Conservation (phyloP, 2,888 invertebrate genomes). For the Camptogramma bilineatum region DNA sequence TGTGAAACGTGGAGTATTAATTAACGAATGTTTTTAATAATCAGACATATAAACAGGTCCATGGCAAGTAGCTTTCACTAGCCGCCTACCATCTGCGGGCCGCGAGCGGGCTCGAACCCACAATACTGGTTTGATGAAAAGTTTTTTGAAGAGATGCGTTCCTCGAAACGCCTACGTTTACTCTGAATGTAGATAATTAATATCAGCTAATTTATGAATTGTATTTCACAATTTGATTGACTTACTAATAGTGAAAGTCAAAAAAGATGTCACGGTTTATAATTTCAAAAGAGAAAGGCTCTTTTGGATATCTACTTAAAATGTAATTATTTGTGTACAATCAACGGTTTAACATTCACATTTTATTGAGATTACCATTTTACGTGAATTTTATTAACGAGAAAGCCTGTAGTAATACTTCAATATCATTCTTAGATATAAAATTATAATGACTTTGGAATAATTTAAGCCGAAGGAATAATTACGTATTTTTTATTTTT, state of each 20-base stretch:
- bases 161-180: slow-evolving; percentile 53
- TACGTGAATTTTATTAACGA: slow-evolving; percentile 41
- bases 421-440: not conserved
- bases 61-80: slow-evolving; percentile 70
- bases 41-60: slow-evolving; percentile 55
- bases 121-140: slow-evolving; percentile 55
- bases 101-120: slow-evolving; percentile 44
- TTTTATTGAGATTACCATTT: slow-evolving; percentile 34
- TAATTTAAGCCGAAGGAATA: not conserved
- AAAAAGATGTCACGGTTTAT: slow-evolving; percentile 77
- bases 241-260: slow-evolving; percentile 75
- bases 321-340: slow-evolving; percentile 49
- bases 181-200: slow-evolving; percentile 67
- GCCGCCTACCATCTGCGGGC: slow-evolving; percentile 61
- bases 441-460: not conserved
- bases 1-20: slow-evolving; percentile 62
- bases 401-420: slow-evolving; percentile 14
- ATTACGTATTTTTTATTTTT: not conserved
- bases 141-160: slow-evolving; percentile 42
- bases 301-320: slow-evolving; percentile 56
- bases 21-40: slow-evolving; percentile 65
- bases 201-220: slow-evolving; percentile 66
- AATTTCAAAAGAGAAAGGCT: slow-evolving; percentile 77
- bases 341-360: slow-evolving; percentile 47
- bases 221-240: slow-evolving; percentile 74